Percentiles rank a stretch among this genome's conserved stretches.
Conservation (phyloP, 2,797 vertebrate genomes). For the Gymnodraco acuticeps region DNA sequence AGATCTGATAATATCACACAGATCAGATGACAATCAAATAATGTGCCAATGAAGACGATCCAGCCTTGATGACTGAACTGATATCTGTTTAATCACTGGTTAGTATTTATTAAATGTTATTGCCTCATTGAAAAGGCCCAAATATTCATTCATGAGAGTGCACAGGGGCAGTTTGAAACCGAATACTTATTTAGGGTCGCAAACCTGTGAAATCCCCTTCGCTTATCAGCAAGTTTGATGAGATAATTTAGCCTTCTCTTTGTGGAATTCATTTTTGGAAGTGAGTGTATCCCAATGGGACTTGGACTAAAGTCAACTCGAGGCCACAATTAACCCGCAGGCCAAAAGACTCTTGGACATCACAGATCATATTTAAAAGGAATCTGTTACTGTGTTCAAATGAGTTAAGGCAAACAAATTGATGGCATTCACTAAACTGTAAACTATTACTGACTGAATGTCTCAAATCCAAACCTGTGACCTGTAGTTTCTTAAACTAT, state of each 20-base stretch:
- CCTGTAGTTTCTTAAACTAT: background rate
- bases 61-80: background rate
- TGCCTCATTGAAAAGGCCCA: background rate
- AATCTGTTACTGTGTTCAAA: slow-evolving; percentile 40
- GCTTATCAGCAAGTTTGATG: slow-evolving; percentile 2
- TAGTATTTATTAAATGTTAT: background rate
- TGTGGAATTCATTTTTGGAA: slow-evolving; percentile 50
- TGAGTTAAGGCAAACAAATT: background rate
- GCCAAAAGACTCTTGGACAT: slow-evolving; percentile 41
- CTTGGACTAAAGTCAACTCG: slow-evolving; percentile 10
- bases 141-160: background rate
- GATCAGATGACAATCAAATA: slow-evolving; percentile 2
- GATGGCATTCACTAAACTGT: background rate
- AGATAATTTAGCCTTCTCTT: background rate
- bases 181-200: slow-evolving; percentile 27
- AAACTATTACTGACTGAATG: background rate
- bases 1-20: background rate
- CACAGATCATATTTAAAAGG: slow-evolving; percentile 19
- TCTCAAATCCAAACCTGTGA: slow-evolving; percentile 6
- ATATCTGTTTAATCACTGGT: slow-evolving; percentile 1
- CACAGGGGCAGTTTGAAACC: background rate
- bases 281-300: slow-evolving; percentile 18
- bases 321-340: slow-evolving; percentile 37
- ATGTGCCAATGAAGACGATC: slow-evolving; percentile 8
- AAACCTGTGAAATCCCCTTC: slow-evolving; percentile 17